Percentiles rank a stretch among this genome's conserved stretches.
Evolutionary conservation across 2,888 invertebrate species (phyloP).

Genomic region (Tetheella fluctuosa): DNA sequence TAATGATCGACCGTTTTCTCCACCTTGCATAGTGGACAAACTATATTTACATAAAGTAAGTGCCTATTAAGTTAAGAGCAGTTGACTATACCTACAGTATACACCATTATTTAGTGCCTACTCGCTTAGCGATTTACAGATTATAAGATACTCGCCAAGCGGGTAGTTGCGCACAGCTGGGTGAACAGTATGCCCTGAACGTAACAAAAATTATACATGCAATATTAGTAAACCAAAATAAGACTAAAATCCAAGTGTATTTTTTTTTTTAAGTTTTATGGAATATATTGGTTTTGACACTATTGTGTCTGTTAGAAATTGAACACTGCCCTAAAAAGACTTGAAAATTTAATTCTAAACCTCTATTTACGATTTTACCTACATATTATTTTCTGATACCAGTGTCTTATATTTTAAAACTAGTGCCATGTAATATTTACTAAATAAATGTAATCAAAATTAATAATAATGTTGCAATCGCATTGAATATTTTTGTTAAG

Average conservation of each 20-base stretch:
- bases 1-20: too few relatives aligned
- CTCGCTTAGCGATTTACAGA: conserved; percentile 3
- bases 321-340: not conserved
- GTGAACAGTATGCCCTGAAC: too few relatives aligned
- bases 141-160: not conserved
- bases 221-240: too few relatives aligned
- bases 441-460: conserved; percentile 19
- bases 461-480: conserved; percentile 7
- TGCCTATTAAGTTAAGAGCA: not conserved
- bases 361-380: too few relatives aligned
- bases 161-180: not conserved
- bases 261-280: too few relatives aligned
- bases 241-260: too few relatives aligned
- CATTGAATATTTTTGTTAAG: conserved; percentile 18
- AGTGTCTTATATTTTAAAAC: conserved; percentile 5
- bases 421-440: conserved; percentile 29
- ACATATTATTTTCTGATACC: not conserved
- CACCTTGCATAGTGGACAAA: too few relatives aligned
- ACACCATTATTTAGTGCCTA: not conserved
- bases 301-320: not conserved
- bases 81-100: too few relatives aligned
- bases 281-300: not conserved
- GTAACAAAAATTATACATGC: too few relatives aligned
- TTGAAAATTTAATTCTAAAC: too few relatives aligned
- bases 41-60: too few relatives aligned